Base-by-base conservation (phyloP, 2,888 invertebrate genomes). In the Parasteatoda lunata region DNA sequence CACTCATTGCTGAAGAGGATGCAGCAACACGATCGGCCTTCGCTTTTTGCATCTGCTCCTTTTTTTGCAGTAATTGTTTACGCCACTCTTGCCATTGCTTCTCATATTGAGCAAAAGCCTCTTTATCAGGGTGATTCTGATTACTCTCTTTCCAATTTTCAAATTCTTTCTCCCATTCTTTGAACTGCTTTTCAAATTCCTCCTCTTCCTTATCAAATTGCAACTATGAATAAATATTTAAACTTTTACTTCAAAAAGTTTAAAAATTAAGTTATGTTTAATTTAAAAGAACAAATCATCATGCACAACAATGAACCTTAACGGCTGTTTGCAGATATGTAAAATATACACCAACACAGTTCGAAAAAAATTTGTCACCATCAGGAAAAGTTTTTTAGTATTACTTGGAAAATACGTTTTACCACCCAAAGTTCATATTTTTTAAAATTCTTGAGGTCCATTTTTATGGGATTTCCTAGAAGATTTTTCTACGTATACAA, bases 141-240 rank as follows among this genome's bases (percentile, higher is more conserved):
- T 92, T 92, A 88, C 92, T 91, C 79, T 91, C 91, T 83, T 92
- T 91, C 92, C 92, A 92, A 11, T 91, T 91, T 88, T 91, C 90
- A 89, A 92, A 92, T 89, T 92, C 92, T 79, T 91, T 90, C 88
- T 91, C 91, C 92, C 92, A 92, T 70, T 92, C 90, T 45, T 90
- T 89, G 89, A 92, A 92, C 89, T 92, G 92, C 1, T 66, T 15
- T 45, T 89, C 89, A 82, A 89, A 89, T 51, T 88, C 88, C 76
- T 89, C 88, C 9, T 88, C 88, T 69, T 89, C 88, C 30, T 82
- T 77, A 52, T 87, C 88, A 75, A 89, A 70, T 52, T 78, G 77
- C 5, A n/a, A 15, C 64, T 78, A 15, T 11, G 59, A 11, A 30
- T 68, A 68, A 15, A 11, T 8, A 9, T 45, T 8, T 30, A 15